Base-by-base conservation (phyloP, 1,140 invertebrate genomes). In the Mesaphorura yosii region DNA sequence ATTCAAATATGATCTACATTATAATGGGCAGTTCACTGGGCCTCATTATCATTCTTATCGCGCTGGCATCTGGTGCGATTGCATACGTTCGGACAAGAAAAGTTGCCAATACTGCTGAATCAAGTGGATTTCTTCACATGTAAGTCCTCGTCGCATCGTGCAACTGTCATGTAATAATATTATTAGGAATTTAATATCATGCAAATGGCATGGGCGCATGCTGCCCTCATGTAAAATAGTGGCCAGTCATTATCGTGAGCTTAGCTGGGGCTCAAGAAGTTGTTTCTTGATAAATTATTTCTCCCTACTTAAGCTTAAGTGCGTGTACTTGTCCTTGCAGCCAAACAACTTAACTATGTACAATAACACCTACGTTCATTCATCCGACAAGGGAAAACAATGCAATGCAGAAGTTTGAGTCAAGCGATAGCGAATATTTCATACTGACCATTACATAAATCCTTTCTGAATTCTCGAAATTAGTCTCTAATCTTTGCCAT, bases 121-220 rank as follows among this genome's bases (percentile, higher is more conserved):
- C 60, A 28, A 51, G 45, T 37, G 60, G 57, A 42, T 62, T 62
- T 41, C 39, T 62, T 44, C 57, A 62, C 51, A 53, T 62, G 60
- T 62, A 59, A 62, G 58, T 52, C 17, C 17, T 50, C 41, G 23
- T 41, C 6, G 7, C 27, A 26, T 12, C 23, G 29, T 42, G 15
- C 25, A 27, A 12, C 38, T 23, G 7, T 19, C 25, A 29, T 48
- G 12, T 48, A 34, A 3, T 46, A 17, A 27, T 41, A 10, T 6
- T 41, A 10, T 41, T 10, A 20, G 19, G 19, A 17, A 12, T 37
- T 37, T 37, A 37, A 17, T 37, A 12, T 37, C 17, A 12, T 37
- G 34, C 12, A 37, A 17, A 12, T 37, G 12, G 12, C 34, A 37
- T 37, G 34, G 12, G 34, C 17, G 17, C 12, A 37, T 12, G 17